Evolutionary conservation across 2,113 vertebrate genomes (phyloP).

Genomic region (Sinocyclocheilus anshuiensis): DNA sequence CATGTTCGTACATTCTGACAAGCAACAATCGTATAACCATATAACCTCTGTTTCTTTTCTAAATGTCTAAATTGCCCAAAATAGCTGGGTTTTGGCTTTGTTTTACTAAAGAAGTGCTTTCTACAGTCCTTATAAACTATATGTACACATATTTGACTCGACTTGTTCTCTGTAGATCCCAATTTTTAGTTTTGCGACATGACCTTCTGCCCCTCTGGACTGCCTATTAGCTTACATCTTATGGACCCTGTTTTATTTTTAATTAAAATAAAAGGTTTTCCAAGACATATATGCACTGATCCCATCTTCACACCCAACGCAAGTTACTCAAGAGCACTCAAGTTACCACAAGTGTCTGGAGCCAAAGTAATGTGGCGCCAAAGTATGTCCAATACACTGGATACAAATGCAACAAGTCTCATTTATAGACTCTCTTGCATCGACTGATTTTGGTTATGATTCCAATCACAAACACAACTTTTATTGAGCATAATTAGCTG

Average conservation of each 20-base stretch:
- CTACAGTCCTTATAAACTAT: too few species aligned
- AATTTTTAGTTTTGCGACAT: too few species aligned
- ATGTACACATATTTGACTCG: too few species aligned
- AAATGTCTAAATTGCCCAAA: too few species aligned
- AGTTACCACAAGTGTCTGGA: slow-evolving; percentile 2
- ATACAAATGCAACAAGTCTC: slow-evolving; percentile 39
- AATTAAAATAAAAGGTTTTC: slow-evolving; percentile 1
- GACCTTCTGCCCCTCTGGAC: too few species aligned
- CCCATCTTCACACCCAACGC: neutral
- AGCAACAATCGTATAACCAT: too few species aligned
- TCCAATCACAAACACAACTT: slow-evolving; percentile 57
- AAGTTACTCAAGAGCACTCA: slow-evolving; percentile 9
- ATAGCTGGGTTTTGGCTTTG: too few species aligned
- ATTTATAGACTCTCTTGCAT: slow-evolving; percentile 54
- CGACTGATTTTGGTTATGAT: slow-evolving; percentile 62
- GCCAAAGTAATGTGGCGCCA: slow-evolving; percentile 23
- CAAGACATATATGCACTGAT: neutral
- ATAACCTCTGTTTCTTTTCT: too few species aligned
- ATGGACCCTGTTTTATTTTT: too few species aligned
- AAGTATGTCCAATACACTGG: neutral
- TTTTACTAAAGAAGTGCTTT: too few species aligned
- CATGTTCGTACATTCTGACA: too few species aligned
- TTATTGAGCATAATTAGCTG: slow-evolving; percentile 65
- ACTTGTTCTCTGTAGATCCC: neutral
- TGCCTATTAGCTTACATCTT: too few species aligned